Percentiles rank a stretch among this genome's conserved stretches.
Evolutionary conservation across 2,888 invertebrate species (phyloP).

Genomic region (Chloroclysta siterata): DNA sequence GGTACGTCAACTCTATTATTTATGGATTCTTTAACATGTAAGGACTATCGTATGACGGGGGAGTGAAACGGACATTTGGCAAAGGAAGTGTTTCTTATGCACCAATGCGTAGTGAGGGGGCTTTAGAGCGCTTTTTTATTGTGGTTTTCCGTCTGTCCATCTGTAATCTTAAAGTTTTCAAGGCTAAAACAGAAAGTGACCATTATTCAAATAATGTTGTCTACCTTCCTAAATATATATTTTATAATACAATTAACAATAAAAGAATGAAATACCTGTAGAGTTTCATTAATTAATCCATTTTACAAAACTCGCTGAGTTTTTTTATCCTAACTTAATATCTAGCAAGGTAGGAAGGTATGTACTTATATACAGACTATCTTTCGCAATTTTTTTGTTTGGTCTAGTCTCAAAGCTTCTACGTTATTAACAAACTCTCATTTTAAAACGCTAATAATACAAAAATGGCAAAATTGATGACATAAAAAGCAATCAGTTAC

Average conservation of each 20-base stretch:
- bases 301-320: no score
- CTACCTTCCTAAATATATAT: no score
- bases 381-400: neutral
- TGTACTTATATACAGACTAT: no score
- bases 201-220: no score
- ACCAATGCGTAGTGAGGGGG: slow-evolving; percentile 61
- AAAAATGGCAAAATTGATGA: slow-evolving; percentile 55
- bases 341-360: no score
- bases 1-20: slow-evolving; percentile 84
- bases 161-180: slow-evolving; percentile 9
- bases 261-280: no score
- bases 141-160: slow-evolving; percentile 17
- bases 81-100: slow-evolving; percentile 80
- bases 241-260: no score
- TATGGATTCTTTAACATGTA: slow-evolving; percentile 85
- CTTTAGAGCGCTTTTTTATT: slow-evolving; percentile 48
- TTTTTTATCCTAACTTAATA: no score
- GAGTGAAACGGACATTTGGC: slow-evolving; percentile 75
- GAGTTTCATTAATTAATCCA: no score
- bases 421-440: neutral
- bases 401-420: neutral
- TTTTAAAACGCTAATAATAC: slow-evolving; percentile 38
- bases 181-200: neutral
- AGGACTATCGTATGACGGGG: slow-evolving; percentile 66
- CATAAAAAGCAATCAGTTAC: slow-evolving; percentile 61